Evolutionary conservation across 2,888 invertebrate genomes (phyloP), one percentile per base, ranked within the genome.

Genomic region (Dione juno): DNA sequence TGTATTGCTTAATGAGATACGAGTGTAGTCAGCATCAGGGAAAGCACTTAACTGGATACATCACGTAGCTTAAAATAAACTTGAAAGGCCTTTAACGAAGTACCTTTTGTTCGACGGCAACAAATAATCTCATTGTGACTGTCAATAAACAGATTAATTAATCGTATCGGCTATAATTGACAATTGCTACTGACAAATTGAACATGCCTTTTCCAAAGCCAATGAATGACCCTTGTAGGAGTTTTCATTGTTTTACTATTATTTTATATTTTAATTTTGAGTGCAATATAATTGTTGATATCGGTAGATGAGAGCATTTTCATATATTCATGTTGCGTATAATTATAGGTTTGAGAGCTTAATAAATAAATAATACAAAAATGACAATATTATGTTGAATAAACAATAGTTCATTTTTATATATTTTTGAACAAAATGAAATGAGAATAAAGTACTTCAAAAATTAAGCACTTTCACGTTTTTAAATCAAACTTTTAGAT

Each of bases 81-180:
- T 45, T 9, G 45, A 54, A 68, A 63, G 19, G 37, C 63, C 45
- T 64, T 19, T 64, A 69, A 64, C 40, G 54, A 54, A 69, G 63
- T 48, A 57, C 61, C 66, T 70, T 66, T 70, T 73, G 73, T 68
- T 65, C 65, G 35, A 21, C 16, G 50, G 28, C 58, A 72, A 64
- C 68, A 69, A 66, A 69, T 57, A 66, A 43, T 45, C 57, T 61
- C 71, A 69, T 66, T 67, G 71, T 57, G 64, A 71, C 52, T 70
- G 66, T 67, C 66, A 71, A 69, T 73, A 73, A 71, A 70, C 71
- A 69, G 66, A 69, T 64, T 69, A 73, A 71, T 73, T 71, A 73
- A 73, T 71, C 67, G 70, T 71, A 73, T 71, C 69, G 48, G 58
- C 71, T 64, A 67, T 66, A 64, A 66, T 66, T 67, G 73, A 69